Percentiles rank a stretch among this genome's conserved stretches.
Conservation (phyloP, 2,797 vertebrate species). For the Anas capensis region DNA sequence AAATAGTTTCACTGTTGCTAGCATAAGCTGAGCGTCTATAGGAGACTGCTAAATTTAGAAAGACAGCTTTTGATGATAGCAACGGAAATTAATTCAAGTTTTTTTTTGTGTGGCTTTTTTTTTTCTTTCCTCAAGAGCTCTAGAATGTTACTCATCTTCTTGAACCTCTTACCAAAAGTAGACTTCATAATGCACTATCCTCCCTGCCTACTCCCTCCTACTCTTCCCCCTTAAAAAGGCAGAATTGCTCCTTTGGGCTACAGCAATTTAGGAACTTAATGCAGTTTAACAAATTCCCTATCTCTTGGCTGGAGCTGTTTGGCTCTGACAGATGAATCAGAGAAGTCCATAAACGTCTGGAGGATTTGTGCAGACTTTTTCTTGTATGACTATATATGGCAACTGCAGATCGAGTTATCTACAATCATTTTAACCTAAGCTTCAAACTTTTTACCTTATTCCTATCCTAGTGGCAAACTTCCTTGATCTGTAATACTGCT, state of each 20-base stretch:
- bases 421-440: constrained; percentile 28
- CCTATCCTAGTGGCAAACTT: not conserved
- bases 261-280: constrained; percentile 62
- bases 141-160: constrained; percentile 59
- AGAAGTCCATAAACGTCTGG: constrained; percentile 78
- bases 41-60: constrained; percentile 59
- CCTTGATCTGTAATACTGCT: not conserved
- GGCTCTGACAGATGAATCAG: constrained; percentile 72
- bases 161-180: constrained; percentile 52
- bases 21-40: constrained; percentile 27
- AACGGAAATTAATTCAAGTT: constrained; percentile 52
- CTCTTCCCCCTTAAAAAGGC: constrained; percentile 53
- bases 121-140: not conserved
- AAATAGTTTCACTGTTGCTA: constrained; percentile 57
- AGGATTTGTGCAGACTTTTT: constrained; percentile 64
- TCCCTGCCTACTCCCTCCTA: constrained; percentile 25
- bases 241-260: constrained; percentile 51
- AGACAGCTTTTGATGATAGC: constrained; percentile 34
- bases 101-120: not conserved
- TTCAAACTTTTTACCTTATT: constrained; percentile 49
- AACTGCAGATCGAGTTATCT: constrained; percentile 70
- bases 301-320: constrained; percentile 73
- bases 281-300: constrained; percentile 70
- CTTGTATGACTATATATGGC: constrained; percentile 79
- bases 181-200: constrained; percentile 8